Evolutionary conservation across 2,888 invertebrate species (phyloP), one percentile per base, ranked within the genome.

Genomic region (Phengaris alcon): DNA sequence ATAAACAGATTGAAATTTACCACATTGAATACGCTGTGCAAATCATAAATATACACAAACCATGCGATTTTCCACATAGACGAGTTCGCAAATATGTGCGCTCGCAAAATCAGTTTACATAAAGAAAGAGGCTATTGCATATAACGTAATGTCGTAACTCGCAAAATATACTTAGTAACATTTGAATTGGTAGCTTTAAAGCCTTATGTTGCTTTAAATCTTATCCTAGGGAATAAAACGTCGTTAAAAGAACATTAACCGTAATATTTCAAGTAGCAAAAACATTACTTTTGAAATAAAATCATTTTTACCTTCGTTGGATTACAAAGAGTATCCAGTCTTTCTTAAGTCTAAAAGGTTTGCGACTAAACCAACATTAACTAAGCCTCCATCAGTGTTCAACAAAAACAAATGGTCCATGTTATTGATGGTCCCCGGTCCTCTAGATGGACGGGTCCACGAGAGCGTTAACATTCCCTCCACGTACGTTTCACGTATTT

Each of bases 41-140:
- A 72, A 72, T 72, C 72, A 72, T 22, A 15, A 72, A 52, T 72
- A 52, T 48, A 72, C 72, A 72, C 72, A 70, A 70, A 51, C 51
- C 51, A 72, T 70, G 15, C 69, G 22, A 52, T 72, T 70, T 51
- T 72, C 13, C 54, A 72, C 54, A 72, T 72, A 72, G 22, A 35
- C 35, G 35, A 59, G 35, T 12, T 70, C 48, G 70, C 70, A 70
- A 70, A 70, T 70, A 70, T 70, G 22, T 52, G 7, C 70, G 70
- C 48, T 35, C 35, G 35, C 52, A 52, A 70, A 52, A 70, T 70
- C 15, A 52, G 70, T 70, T 15, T 51, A 52, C 70, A 52, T 70
- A 69, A n/a, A 69, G 70, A 52, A 70, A 70, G 52, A 51, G 22
- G 22, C n/a, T 68, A 57, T 57, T 12, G 64, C 13, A 22, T 22